These are phyloP conservation scores for Epistrophe grossulariae DNA, from an alignment of 2,888 invertebrate species.

Conservation along the genomic window DNA sequence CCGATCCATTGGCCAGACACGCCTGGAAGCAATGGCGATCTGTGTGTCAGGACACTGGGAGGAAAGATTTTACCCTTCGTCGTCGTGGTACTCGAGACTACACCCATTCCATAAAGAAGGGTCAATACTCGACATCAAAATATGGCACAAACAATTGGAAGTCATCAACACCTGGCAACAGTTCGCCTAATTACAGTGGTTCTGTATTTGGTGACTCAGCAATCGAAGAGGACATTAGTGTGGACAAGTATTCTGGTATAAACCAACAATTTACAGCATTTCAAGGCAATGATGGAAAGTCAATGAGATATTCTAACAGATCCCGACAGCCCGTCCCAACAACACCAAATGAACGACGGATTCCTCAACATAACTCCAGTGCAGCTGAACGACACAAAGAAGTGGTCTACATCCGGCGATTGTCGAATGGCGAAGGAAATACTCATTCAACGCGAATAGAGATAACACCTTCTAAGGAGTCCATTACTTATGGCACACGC, in stretches of 20 bases:
- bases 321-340: conserved; percentile 50
- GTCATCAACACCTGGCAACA: conserved; percentile 83
- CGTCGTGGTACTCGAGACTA: conserved; percentile 84
- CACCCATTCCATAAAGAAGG: conserved; percentile 84
- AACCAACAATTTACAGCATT: conserved; percentile 81
- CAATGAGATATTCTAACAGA: conserved; percentile 80
- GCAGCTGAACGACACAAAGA: conserved; percentile 81
- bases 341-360: conserved; percentile 43
- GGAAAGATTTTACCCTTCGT: conserved; percentile 83
- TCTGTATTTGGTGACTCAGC: conserved; percentile 84
- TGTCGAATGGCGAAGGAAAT: conserved; percentile 81
- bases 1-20: conserved; percentile 83
- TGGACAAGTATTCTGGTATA: conserved; percentile 83
- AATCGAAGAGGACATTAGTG: conserved; percentile 84
- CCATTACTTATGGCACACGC: conserved; percentile 80
- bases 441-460: conserved; percentile 83
- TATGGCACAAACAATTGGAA: conserved; percentile 81
- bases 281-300: conserved; percentile 80
- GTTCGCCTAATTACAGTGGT: conserved; percentile 84
- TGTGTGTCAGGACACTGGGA: conserved; percentile 83
- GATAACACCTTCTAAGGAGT: conserved; percentile 83
- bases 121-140: conserved; percentile 82
- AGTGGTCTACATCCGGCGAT: conserved; percentile 82
- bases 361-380: conserved; percentile 59
- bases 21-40: conserved; percentile 84